Percentiles rank a stretch among this genome's conserved stretches.
These are phyloP conservation scores for Lasioglossum lativentre DNA, from an alignment of 2,888 invertebrate species.

Conservation along the genomic window DNA sequence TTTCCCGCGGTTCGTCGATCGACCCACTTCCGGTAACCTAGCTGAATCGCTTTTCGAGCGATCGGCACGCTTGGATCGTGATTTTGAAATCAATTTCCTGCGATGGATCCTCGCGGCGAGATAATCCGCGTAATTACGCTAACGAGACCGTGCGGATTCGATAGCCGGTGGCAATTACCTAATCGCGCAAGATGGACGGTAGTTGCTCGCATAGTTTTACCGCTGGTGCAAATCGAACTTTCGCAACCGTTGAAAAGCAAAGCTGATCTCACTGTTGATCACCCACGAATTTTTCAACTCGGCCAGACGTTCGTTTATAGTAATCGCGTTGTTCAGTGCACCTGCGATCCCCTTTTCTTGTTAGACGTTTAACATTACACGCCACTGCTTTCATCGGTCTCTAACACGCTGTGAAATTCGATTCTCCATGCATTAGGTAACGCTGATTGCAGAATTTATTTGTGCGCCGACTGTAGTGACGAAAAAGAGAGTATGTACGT, in stretches of 20 bases:
- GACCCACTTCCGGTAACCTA: background rate
- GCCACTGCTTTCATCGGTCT: background rate
- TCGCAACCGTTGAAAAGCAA: conserved; percentile 23
- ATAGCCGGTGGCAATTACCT: conserved; percentile 16
- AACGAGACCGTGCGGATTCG: conserved; percentile 29
- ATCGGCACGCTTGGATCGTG: background rate
- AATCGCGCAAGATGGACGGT: background rate
- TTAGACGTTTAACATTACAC: background rate
- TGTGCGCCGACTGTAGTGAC: background rate
- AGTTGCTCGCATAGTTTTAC: conserved; percentile 15
- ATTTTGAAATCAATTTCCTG: conserved; percentile 29
- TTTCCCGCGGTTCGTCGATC: background rate
- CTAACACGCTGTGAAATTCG: conserved; percentile 14
- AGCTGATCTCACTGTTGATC: background rate
- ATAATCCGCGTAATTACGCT: conserved; percentile 36
- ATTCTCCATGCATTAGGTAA: conserved; percentile 15
- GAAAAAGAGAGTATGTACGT: background rate
- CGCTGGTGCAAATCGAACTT: conserved; percentile 12
- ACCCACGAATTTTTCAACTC: background rate
- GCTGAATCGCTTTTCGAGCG: background rate
- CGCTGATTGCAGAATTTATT: background rate
- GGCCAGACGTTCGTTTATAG: background rate
- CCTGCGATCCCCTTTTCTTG: background rate
- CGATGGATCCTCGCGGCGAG: background rate
- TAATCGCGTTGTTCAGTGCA: conserved; percentile 8